phyloP scores from a whole-genome alignment of 2,888 invertebrate species.

The Corythucha ciliata region DNA sequence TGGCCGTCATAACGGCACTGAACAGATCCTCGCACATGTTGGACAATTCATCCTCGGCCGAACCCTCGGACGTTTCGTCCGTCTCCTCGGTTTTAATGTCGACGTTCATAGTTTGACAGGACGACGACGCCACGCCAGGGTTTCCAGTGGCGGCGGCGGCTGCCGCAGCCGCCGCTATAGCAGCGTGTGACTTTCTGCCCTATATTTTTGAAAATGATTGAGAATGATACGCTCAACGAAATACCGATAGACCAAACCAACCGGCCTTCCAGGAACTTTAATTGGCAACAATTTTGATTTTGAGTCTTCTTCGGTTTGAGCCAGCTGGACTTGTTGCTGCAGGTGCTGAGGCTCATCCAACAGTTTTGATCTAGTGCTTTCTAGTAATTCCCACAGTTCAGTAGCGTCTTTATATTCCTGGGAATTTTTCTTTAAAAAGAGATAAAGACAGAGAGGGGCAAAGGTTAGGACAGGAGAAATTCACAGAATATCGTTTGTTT shows the following conservation, averaged over 20 bases:
- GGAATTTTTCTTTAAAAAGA: constrained; percentile 52
- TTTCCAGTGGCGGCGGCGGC: constrained; percentile 39
- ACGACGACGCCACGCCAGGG: constrained; percentile 44
- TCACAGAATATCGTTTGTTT: background rate
- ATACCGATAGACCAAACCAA: constrained; percentile 34
- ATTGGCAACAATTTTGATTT: constrained; percentile 47
- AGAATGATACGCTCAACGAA: constrained; percentile 1
- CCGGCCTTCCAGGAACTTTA: constrained; percentile 46
- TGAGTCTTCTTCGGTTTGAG: constrained; percentile 44
- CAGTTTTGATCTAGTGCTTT: constrained; percentile 40
- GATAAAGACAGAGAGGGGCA: background rate
- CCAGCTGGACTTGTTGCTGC: no score
- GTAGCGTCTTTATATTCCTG: constrained; percentile 83
- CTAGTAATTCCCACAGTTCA: constrained; percentile 77
- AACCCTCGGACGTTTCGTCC: constrained; percentile 59
- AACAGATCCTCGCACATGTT: constrained; percentile 82
- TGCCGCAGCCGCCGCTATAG: constrained; percentile 38
- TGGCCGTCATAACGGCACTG: constrained; percentile 76
- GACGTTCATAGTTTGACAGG: constrained; percentile 20
- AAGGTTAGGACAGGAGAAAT: no score
- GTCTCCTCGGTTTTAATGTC: constrained; percentile 48
- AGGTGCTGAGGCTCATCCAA: constrained; percentile 40
- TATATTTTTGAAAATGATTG: no score
- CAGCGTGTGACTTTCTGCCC: no score
- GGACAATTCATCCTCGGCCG: constrained; percentile 55